Base-by-base conservation (phyloP, 2,113 vertebrate genomes). In the Nothocercus nigrocapillus region DNA sequence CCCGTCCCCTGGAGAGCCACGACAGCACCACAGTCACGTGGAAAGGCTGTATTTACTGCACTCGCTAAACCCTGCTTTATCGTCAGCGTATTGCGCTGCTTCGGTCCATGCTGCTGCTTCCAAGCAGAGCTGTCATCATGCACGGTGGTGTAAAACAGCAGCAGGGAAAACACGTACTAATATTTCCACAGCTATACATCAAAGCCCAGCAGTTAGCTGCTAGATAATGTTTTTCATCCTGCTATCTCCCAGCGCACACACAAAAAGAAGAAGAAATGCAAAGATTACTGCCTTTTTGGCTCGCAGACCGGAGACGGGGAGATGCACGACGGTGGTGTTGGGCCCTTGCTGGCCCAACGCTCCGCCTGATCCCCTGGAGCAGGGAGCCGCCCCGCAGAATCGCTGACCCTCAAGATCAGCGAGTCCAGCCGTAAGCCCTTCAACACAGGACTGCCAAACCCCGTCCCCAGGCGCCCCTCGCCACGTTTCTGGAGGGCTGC, bases 1-100 rank as follows among this genome's bases (percentile, higher is more conserved):
- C 79, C 72, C 54, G 90, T 53, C 69, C 91, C 86, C 84, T 12
- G 25, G 84, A 92, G 86, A 94, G 69, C 44, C 86, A 16, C 4
- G 11, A 73, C 84, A 79, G 82, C 91, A 66, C 28, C 73, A 61
- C 3, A 11, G 20, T 73, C 86, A 79, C 7, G 70, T 58, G 0
- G 0, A 79, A 93, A 49, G 89, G 89, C 87, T 58, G 44, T 51
- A 28, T 79, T 86, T 44, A 24, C 66, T 82, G 40, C 1, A 10
- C 91, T 25, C 81, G 68, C 93, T 62, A 82, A 82, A 89, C 10
- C 77, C 73, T 77, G 1, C 8, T 62, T 0, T 0, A 42, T 45
- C 16, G 0, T 16, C 25, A 6, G 32, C 72, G 32, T 4, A 51
- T n/a, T 8, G 5, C 1, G 3, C 12, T 70, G 42, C 88, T 58